Evolutionary conservation across 2,797 vertebrate genomes (phyloP), one percentile per base, ranked within the genome.

Genomic region (Salmo trutta): DNA sequence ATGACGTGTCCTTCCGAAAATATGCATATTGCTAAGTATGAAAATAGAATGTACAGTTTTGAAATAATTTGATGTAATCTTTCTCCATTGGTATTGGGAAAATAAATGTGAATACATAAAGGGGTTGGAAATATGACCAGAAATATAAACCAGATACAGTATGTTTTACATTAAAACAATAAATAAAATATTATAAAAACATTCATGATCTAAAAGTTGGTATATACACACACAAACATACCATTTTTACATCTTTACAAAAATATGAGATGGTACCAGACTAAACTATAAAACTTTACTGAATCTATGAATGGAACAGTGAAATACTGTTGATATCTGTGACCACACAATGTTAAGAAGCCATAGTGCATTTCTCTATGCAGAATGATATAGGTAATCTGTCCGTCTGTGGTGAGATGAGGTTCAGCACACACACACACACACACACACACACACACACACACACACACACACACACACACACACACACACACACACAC

Each of bases 361-460:
- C 47, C 70, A 24, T 52, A 15, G 16, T 27, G 71, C 54, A 56
- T 74, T 77, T 51, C 71, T 77, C 47, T 67, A 83, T 80, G 83
- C 76, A 77, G 41, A 47, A 12, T 47, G 10, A 47, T 12, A 47
- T 10, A 47, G 41, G 41, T 47, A 2, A 47, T 41, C 69, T 62
- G 66, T 66, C 66, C 29, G 41, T 75, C 79, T 71, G 31, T 51
- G 74, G 53, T 31, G 33, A 27, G 54, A 36, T 74, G 29, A 59
- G 41, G 74, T 77, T 92, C 89, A 93, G 86, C 88, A 93, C 82
- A 89, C 90, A 24, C 91, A 90, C 87, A 41, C 36, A 41, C 36
- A 10, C 36, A 41, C 36, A 41, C 41, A 10, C 41, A 41, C 41
- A 41, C 41, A 47, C 41, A 41, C 36, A 41, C 36, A 41, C 36